Percentiles rank a stretch among this genome's conserved stretches.
phyloP scores from a whole-genome alignment of 2,888 invertebrate species.

The Catocala sponsa region DNA sequence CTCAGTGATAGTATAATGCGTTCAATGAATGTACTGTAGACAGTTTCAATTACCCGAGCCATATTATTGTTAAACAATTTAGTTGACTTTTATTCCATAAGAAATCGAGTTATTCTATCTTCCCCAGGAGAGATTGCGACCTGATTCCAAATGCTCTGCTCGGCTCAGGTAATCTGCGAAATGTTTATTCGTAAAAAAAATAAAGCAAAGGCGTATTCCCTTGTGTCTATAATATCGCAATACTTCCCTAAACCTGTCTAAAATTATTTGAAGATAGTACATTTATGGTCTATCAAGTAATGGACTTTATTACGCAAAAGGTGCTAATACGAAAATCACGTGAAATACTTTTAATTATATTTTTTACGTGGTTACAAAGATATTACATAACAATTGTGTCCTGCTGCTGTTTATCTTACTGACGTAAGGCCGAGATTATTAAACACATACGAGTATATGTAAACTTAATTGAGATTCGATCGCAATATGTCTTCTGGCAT shows the following conservation, averaged over 20 bases:
- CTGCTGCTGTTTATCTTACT: no score
- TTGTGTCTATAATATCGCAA: constrained; percentile 21
- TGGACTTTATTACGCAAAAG: background rate
- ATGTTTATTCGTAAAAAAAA: constrained; percentile 41
- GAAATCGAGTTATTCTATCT: constrained; percentile 32
- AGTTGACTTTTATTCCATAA: constrained; percentile 28
- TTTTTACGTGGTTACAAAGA: no score
- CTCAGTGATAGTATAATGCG: no score
- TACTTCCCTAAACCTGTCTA: constrained; percentile 20
- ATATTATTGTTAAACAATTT: constrained; percentile 13
- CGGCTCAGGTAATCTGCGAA: constrained; percentile 37
- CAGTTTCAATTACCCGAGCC: background rate
- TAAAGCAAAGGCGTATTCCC: constrained; percentile 27
- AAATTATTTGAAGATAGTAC: background rate
- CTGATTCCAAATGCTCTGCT: constrained; percentile 38
- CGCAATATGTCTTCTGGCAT: background rate
- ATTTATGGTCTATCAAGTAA: background rate
- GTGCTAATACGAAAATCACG: background rate
- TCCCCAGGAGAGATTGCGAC: constrained; percentile 36
- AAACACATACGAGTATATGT: no score
- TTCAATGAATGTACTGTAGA: no score
- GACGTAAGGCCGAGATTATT: no score
- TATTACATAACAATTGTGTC: no score
- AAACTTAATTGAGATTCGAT: background rate
- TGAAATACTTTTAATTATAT: no score